Conservation (phyloP, 2,797 vertebrate genomes). For the Dermochelys coriacea region DNA sequence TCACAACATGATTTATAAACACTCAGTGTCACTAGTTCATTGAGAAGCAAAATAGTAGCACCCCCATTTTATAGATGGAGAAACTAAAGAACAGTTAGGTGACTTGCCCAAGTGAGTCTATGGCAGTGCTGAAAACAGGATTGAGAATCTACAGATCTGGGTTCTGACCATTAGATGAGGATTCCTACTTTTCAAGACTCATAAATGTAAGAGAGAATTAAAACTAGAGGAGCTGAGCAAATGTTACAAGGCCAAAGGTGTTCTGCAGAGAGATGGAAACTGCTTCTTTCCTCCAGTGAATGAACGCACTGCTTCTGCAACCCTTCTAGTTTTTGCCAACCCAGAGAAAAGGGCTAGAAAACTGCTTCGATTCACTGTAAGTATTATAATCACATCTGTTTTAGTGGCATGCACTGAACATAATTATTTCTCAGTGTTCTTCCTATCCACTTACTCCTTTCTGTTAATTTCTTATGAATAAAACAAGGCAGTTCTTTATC, state of each 20-base stretch:
- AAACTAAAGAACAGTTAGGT: not conserved
- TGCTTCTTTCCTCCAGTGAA: not conserved
- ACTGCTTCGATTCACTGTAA: not conserved
- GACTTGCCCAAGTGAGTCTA: not conserved
- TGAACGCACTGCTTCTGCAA: not conserved
- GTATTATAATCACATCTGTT: not conserved
- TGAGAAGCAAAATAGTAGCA: not conserved
- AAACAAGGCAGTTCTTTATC: not conserved
- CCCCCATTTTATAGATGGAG: not conserved
- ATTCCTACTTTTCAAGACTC: not conserved
- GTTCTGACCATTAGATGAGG: not conserved
- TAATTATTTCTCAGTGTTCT: not conserved
- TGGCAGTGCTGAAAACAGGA: not conserved
- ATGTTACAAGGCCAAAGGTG: not conserved
- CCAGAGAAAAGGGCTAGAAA: not conserved
- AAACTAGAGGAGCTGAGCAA: too few relatives aligned
- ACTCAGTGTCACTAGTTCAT: not conserved
- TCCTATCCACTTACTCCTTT: not conserved
- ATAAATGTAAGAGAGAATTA: too few relatives aligned
- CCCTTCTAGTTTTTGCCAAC: not conserved
- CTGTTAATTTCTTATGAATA: not conserved
- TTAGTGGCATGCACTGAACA: not conserved
- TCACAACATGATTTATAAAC: not conserved
- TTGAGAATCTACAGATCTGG: not conserved
- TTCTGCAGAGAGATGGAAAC: not conserved